These are phyloP conservation scores for Micrasema minimum DNA, from an alignment of 1,140 invertebrate species.

Conservation along the genomic window DNA sequence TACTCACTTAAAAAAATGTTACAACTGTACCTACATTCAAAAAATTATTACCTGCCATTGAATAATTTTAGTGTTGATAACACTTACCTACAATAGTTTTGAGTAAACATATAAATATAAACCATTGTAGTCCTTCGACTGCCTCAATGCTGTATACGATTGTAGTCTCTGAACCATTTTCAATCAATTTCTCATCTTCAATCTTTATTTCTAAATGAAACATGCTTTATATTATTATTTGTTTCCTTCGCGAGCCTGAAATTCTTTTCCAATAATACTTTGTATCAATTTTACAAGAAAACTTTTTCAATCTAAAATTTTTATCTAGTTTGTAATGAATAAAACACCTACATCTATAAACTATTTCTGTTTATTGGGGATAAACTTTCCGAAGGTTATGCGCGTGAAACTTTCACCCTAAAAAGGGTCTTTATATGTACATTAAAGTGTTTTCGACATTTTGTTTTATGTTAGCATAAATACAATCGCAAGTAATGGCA, in stretches of 20 bases:
- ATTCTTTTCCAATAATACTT: conserved; percentile 15
- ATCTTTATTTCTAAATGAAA: no score
- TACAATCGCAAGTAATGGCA: not conserved
- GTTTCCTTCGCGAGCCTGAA: not conserved
- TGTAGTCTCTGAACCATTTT: no score
- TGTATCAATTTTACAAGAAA: conserved; percentile 17
- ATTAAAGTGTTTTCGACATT: conserved; percentile 6
- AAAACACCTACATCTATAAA: not conserved
- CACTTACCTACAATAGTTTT: no score
- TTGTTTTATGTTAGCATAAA: conserved; percentile 1
- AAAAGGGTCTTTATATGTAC: conserved; percentile 5
- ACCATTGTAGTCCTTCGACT: no score
- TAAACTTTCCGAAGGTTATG: conserved; percentile 15
- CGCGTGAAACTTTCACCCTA: not conserved
- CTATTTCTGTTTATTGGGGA: conserved; percentile 8
- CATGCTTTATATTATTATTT: not conserved
- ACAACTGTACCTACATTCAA: no score
- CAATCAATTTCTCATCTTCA: no score
- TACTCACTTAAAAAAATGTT: no score
- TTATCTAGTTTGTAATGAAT: conserved; percentile 9
- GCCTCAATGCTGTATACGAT: no score
- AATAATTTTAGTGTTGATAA: no score
- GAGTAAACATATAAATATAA: no score
- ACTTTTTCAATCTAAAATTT: conserved; percentile 32
- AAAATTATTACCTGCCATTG: no score